Base-by-base conservation (phyloP, 2,113 vertebrate genomes). In the Trematocara marginatum region DNA sequence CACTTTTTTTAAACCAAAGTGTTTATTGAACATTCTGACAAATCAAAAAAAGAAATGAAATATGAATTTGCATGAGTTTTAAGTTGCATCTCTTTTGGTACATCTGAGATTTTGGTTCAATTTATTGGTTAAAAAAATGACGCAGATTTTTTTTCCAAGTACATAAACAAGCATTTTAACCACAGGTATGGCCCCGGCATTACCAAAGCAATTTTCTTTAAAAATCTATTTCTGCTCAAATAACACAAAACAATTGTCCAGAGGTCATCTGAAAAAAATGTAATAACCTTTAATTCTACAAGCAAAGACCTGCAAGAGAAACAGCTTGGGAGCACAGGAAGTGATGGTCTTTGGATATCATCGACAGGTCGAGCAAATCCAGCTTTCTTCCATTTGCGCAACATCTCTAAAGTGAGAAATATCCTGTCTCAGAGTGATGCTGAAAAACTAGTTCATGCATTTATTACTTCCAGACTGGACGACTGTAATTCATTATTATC, bases 41-140 rank as follows among this genome's bases (percentile, higher is more conserved):
- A n/a, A 61, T 61, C 9, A n/a, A 35, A n/a, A 4, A 35, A 31
- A 11, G n/a, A n/a, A n/a, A n/a, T n/a, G n/a, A n/a, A n/a, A n/a
- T n/a, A n/a, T 35, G 5, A n/a, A 61, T 35, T 61, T 61, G 57
- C 8, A 61, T 61, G 1, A 61, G 57, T n/a, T 61, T 61, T 35
- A 35, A 35, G 57, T 61, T 0, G 1, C 6, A 59, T 34, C 29
- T 16, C 7, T 61, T 61, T 61, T 4, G 29, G 8, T 1, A 61
- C 57, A 61, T 34, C 2, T 61, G 15, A 61, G 29, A 61, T 34
- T 61, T 61, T 61, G 29, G 29, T 61, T 34, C 8, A 59, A 59
- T 59, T 61, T 61, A 18, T 0, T 34, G 8, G 29, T 18, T 0
- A 6, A 18, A 59, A 29, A 0, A 57, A 31, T 16, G 56, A 0